Base-by-base conservation (phyloP, 2,888 invertebrate genomes). In the Thymelicus acteon region DNA sequence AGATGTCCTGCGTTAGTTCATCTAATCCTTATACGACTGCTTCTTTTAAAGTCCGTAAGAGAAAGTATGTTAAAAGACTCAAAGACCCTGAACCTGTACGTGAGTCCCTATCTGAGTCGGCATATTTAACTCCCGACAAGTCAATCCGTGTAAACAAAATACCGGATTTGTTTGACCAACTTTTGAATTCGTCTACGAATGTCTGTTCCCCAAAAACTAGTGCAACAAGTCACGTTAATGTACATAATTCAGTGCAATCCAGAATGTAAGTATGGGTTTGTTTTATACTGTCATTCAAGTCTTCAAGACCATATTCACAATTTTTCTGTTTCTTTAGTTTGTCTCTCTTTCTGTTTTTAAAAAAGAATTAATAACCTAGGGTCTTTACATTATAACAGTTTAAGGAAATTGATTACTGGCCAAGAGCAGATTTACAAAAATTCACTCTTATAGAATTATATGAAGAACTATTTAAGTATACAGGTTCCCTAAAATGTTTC, bases 101-200 rank as follows among this genome's bases (percentile, higher is more conserved):
- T 13, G 82, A 86, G 57, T 83, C 85, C 6, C 60, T 76, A 37
- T 80, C 85, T 0, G 76, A 75, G 0, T 86, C 87, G 1, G 83
- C 83, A 0, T 91, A 84, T 77, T 76, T 93, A 62, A 93, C 93
- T 19, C 93, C 93, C 8, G 88, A 93, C 74, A 92, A 91, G 77
- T 93, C 93, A 49, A 81, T 93, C 66, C 84, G 84, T 49, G 92
- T 93, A 0, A 93, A 92, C 73, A 92, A 86, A 76, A 83, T 81
- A 5, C 76, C 83, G 19, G 93, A 93, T 80, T 82, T 87, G 0
- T 93, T 93, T 71, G 93, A 93, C 76, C 84, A 88, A 75, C 82
- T 93, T 24, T 75, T 92, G 1, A 88, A 87, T 68, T 87, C 89
- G 0, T 74, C 79, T 7, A 49, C 60, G 0, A 60, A 39, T 61